These are phyloP conservation scores for mouse (Mus musculus) DNA, from an alignment of 2,113 vertebrate species.

Conservation along the genomic window DNA sequence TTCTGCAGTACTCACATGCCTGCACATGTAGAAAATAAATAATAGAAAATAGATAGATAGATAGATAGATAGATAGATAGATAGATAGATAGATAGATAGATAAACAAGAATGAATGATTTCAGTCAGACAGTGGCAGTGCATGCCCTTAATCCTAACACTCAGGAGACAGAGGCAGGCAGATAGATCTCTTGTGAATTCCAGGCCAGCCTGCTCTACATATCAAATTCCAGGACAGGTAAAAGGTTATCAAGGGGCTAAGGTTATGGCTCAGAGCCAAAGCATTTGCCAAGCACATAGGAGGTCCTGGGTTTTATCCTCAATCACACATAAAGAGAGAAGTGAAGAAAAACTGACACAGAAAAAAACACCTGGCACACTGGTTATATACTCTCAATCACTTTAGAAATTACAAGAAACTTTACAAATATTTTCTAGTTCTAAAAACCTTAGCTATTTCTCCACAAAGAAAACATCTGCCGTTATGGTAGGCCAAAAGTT, in stretches of 20 bases:
- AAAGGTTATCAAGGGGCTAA: neutral
- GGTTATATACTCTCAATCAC: neutral
- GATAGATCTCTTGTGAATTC: neutral
- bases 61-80: neutral
- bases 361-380: conserved; percentile 42
- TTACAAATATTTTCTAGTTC: conserved; percentile 27
- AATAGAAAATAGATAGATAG: neutral
- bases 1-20: neutral
- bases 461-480: conserved; percentile 33
- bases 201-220: neutral
- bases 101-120: too few species aligned
- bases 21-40: neutral
- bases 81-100: neutral
- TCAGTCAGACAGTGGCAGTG: neutral
- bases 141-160: neutral
- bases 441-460: conserved; percentile 55
- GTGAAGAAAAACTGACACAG: neutral
- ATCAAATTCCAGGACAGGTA: neutral
- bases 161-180: neutral
- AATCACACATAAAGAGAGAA: neutral
- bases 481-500: neutral
- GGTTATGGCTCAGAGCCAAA: neutral
- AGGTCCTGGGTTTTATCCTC: neutral
- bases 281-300: neutral
- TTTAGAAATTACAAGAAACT: conserved; percentile 44